Percentiles rank a stretch among this genome's conserved stretches.
These are phyloP conservation scores for Crotalus tigris DNA, from an alignment of 2,113 vertebrate species.

Conservation along the genomic window DNA sequence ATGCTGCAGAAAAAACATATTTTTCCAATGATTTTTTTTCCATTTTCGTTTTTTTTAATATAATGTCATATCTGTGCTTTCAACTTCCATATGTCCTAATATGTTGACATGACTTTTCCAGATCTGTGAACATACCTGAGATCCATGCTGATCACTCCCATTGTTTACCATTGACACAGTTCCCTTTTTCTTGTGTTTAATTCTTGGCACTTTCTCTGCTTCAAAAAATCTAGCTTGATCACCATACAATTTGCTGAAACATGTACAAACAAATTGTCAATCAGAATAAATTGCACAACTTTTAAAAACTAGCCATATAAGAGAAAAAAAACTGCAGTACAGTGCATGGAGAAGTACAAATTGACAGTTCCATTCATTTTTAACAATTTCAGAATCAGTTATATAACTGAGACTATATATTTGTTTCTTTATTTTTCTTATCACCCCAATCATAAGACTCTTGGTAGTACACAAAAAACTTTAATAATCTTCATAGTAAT, in stretches of 20 bases:
- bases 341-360: not conserved
- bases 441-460: not conserved
- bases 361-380: not conserved
- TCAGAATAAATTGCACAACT: not conserved
- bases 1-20: not conserved
- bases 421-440: not conserved
- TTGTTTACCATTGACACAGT: slow-evolving; percentile 98
- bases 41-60: not conserved
- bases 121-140: slow-evolving; percentile 79
- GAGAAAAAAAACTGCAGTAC: not conserved
- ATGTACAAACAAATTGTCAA: slow-evolving; percentile 6
- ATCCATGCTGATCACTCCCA: slow-evolving; percentile 89
- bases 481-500: not conserved
- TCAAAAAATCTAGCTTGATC: slow-evolving; percentile 96
- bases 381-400: not conserved
- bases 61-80: not conserved
- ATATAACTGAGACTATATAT: not conserved
- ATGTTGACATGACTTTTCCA: not conserved
- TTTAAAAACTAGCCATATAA: not conserved
- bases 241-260: slow-evolving; percentile 90
- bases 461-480: not conserved
- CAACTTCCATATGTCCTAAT: not conserved
- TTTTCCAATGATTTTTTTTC: not conserved
- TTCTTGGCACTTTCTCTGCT: slow-evolving; percentile 86
- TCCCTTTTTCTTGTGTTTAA: slow-evolving; percentile 95